Evolutionary conservation across 2,797 vertebrate genomes (phyloP).

Genomic region (Siniperca scherzeri): DNA sequence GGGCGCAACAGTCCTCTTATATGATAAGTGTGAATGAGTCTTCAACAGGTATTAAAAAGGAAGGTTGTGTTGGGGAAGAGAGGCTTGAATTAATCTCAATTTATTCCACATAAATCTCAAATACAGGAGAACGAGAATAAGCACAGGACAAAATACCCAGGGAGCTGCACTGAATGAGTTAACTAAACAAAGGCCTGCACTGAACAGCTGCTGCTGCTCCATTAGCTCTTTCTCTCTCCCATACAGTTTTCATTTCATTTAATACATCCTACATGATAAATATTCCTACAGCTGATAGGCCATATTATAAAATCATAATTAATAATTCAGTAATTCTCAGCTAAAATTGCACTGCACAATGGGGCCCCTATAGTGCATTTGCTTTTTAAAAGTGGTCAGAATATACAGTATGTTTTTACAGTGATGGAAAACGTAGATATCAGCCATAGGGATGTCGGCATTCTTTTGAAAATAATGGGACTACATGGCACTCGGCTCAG

Average conservation of each 20-base stretch:
- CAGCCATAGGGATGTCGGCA: too few species aligned
- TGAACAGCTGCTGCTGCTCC: not conserved
- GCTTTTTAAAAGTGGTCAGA: not conserved
- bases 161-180: not conserved
- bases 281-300: not conserved
- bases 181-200: not conserved
- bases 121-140: not conserved
- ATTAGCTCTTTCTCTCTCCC: not conserved
- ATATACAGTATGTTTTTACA: not conserved
- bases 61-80: not conserved
- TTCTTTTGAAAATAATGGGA: too few species aligned
- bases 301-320: slow-evolving; percentile 1
- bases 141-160: not conserved
- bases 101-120: not conserved
- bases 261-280: not conserved
- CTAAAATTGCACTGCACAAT: not conserved
- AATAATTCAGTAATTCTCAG: slow-evolving; percentile 29
- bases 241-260: not conserved
- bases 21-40: not conserved
- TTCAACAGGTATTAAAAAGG: not conserved
- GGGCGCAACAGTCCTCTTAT: not conserved
- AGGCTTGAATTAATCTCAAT: not conserved
- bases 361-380: not conserved
- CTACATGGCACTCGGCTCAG: too few species aligned
- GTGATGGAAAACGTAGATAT: not conserved